phyloP scores from a whole-genome alignment of 1,140 invertebrate genomes.

The Leguminivora glycinivorella region DNA sequence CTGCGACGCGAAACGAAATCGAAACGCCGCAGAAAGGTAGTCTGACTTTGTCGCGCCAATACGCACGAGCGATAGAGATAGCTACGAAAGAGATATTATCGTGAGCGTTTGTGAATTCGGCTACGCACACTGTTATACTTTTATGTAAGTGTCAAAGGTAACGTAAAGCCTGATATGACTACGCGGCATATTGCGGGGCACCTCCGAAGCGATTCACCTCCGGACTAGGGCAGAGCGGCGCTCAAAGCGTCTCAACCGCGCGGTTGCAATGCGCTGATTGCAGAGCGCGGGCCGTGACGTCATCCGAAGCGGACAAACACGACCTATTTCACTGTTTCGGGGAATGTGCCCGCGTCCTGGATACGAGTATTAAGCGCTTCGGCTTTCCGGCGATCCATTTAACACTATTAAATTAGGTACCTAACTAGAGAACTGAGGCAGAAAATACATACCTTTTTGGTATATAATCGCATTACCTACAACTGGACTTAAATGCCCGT shows the following conservation, averaged over 20 bases:
- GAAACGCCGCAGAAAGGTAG: too few relatives aligned
- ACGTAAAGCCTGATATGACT: too few relatives aligned
- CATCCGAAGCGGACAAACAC: slow-evolving; percentile 14
- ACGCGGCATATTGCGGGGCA: too few relatives aligned
- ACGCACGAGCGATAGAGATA: too few relatives aligned
- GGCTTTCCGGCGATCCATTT: background rate
- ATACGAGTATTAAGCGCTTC: background rate
- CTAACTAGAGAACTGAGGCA: background rate
- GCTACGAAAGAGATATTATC: too few relatives aligned
- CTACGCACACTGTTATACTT: too few relatives aligned
- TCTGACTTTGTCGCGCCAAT: too few relatives aligned
- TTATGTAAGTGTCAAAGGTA: too few relatives aligned
- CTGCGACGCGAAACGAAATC: too few relatives aligned
- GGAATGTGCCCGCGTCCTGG: background rate
- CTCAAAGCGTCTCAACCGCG: background rate
- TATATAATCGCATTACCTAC: too few relatives aligned
- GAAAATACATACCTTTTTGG: background rate
- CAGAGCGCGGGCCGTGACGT: slow-evolving; percentile 6
- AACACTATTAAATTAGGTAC: background rate
- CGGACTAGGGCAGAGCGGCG: background rate
- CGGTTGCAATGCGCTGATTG: background rate
- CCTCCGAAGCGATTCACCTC: background rate
- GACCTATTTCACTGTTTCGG: slow-evolving; percentile 16
- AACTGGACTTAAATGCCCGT: too few relatives aligned
- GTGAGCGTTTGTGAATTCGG: too few relatives aligned